Conservation (phyloP, 2,113 vertebrate species). For the Oceanodroma tethys region DNA sequence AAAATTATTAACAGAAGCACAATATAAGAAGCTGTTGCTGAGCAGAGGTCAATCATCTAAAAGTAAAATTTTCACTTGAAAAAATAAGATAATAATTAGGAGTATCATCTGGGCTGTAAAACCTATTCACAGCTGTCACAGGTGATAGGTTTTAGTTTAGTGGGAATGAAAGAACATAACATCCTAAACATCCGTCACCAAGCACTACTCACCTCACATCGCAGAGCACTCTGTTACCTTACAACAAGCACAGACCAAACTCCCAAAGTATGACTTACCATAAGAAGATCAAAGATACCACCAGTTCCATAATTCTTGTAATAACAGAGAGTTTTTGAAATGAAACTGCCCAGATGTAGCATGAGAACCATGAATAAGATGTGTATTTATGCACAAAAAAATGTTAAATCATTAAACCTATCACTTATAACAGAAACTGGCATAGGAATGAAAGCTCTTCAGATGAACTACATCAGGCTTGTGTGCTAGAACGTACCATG, state of each 20-base stretch:
- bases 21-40: not conserved
- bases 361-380: not conserved
- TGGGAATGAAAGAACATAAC: not conserved
- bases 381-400: not conserved
- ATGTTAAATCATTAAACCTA: not conserved
- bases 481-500: fast-evolving
- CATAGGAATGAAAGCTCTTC: not conserved
- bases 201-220: not conserved
- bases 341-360: not conserved
- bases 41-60: not conserved
- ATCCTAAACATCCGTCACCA: not conserved
- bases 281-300: not conserved
- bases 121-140: not conserved
- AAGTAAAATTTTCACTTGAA: not conserved
- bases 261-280: not conserved
- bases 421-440: not conserved
- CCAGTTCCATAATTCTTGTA: not conserved
- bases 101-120: not conserved
- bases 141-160: not conserved
- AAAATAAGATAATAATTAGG: not conserved
- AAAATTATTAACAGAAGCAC: not conserved
- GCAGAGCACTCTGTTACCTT: not conserved
- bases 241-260: not conserved
- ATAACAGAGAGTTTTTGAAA: not conserved
- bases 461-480: not conserved